These are phyloP conservation scores for Piscicola geometra DNA, from an alignment of 2,888 invertebrate species.

Conservation along the genomic window DNA sequence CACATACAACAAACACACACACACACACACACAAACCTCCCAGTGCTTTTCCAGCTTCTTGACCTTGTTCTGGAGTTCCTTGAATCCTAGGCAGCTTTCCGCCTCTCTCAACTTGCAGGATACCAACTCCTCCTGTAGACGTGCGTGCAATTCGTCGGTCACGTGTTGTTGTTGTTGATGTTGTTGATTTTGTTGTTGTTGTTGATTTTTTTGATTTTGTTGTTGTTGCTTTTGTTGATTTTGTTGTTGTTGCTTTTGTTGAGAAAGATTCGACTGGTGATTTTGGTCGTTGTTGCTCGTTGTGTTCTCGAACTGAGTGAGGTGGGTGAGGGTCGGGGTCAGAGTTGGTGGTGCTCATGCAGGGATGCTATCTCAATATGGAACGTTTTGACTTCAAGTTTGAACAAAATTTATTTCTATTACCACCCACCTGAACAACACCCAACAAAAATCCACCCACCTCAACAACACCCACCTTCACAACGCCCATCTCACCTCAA, in stretches of 20 bases:
- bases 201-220: background rate
- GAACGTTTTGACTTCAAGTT: too few relatives aligned
- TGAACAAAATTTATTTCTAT: too few relatives aligned
- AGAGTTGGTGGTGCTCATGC: too few relatives aligned
- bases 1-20: background rate
- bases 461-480: too few relatives aligned
- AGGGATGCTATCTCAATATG: too few relatives aligned
- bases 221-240: background rate
- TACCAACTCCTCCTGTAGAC: slow-evolving; percentile 92
- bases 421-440: too few relatives aligned
- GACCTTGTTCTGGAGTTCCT: slow-evolving; percentile 67
- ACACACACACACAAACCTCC: slow-evolving; percentile 38
- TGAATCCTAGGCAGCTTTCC: slow-evolving; percentile 88
- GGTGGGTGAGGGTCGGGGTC: background rate
- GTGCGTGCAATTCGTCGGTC: slow-evolving; percentile 65
- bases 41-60: slow-evolving; percentile 48
- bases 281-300: too few relatives aligned
- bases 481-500: too few relatives aligned
- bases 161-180: background rate
- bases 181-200: background rate
- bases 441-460: too few relatives aligned
- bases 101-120: slow-evolving; percentile 95
- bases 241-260: background rate
- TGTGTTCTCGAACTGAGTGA: background rate
- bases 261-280: too few relatives aligned